A percentile compares a stretch with the other conserved stretches of the same genome.
phyloP scores from a whole-genome alignment of 2,113 vertebrate species.

The Indicator maculatus region DNA sequence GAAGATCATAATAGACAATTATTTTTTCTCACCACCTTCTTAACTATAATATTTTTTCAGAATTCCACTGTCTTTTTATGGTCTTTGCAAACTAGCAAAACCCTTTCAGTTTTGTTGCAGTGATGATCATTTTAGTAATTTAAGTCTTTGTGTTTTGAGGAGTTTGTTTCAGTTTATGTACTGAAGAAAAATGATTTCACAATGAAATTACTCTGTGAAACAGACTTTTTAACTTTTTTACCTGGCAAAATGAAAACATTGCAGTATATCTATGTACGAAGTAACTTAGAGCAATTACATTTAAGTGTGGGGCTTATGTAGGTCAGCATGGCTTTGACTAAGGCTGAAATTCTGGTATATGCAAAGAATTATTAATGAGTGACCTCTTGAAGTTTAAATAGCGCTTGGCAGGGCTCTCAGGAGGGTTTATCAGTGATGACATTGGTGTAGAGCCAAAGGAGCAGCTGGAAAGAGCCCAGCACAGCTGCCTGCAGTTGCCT shows the following conservation, averaged over 20 bases:
- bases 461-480: constrained; percentile 13
- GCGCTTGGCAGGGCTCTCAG: neutral
- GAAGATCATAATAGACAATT: neutral
- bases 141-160: neutral
- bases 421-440: neutral
- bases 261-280: neutral
- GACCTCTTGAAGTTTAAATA: neutral
- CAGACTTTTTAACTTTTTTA: neutral
- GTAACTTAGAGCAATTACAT: neutral
- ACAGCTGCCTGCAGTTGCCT: constrained; percentile 1
- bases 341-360: neutral
- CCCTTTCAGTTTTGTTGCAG: fast-evolving
- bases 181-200: neutral
- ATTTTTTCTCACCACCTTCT: neutral
- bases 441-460: neutral
- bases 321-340: neutral
- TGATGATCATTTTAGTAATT: neutral
- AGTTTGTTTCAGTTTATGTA: neutral
- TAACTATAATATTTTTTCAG: neutral
- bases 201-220: neutral
- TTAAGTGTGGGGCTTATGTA: neutral
- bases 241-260: neutral
- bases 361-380: neutral
- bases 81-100: neutral
- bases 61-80: neutral